A percentile compares a stretch with the other conserved stretches of the same genome.
Conservation (phyloP, 2,797 vertebrate genomes). For the Semotilus atromaculatus region DNA sequence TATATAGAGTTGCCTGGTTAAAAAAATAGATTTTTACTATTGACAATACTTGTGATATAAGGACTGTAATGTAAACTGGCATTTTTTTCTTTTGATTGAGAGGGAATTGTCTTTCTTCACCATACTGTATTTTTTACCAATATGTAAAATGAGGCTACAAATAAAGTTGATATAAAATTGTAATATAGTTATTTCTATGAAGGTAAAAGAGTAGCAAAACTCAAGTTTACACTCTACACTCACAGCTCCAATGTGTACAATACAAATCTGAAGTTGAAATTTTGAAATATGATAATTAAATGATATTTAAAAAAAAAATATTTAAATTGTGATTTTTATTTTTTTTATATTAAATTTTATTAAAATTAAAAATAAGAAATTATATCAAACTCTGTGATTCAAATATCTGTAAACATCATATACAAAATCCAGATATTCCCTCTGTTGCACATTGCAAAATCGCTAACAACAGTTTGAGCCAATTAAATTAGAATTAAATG, state of each 20-base stretch:
- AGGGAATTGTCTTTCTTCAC: slow-evolving; percentile 61
- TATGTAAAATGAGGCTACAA: slow-evolving; percentile 69
- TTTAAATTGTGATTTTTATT: no score
- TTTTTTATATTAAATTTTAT: no score
- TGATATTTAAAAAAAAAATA: no score
- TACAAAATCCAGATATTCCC: not conserved
- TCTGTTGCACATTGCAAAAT: not conserved
- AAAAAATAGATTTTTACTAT: slow-evolving; percentile 55
- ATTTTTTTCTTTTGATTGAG: slow-evolving; percentile 47
- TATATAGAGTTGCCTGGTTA: slow-evolving; percentile 47
- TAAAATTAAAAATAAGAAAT: no score
- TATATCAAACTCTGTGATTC: no score
- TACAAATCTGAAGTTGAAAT: no score
- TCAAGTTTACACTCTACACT: no score
- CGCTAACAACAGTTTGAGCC: not conserved
- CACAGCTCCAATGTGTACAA: no score
- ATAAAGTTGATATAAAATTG: slow-evolving; percentile 69
- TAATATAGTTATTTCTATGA: slow-evolving; percentile 2
- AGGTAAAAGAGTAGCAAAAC: no score
- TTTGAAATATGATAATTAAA: no score
- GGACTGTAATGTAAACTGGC: slow-evolving; percentile 13
- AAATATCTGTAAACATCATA: no score
- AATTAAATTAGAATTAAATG: not conserved
- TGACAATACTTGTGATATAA: slow-evolving; percentile 52
- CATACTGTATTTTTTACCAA: slow-evolving; percentile 78